Evolutionary conservation across 2,888 invertebrate genomes (phyloP).

Genomic region (Pachydiplax longipennis): DNA sequence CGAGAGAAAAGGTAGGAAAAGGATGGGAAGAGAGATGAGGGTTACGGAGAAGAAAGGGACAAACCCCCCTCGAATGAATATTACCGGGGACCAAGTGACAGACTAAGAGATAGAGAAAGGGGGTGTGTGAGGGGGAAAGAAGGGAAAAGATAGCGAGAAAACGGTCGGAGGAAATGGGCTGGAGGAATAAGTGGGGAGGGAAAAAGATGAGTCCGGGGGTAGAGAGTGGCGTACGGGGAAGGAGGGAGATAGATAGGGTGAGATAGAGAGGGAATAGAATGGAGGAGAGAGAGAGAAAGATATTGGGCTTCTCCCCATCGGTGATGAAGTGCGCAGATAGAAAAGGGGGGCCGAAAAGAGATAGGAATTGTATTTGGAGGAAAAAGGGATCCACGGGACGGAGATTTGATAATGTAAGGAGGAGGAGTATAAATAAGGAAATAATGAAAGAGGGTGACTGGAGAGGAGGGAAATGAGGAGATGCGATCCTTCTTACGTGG

Average conservation of each 20-base stretch:
- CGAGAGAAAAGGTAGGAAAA: neutral
- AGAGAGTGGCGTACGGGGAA: neutral
- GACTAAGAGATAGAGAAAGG: neutral
- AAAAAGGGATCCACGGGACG: neutral
- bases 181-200: neutral
- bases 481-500: neutral
- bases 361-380: constrained; percentile 27
- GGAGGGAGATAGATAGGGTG: neutral
- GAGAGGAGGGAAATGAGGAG: neutral
- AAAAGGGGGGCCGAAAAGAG: constrained; percentile 16
- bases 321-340: constrained; percentile 23
- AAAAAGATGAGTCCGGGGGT: neutral
- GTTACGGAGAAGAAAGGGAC: neutral
- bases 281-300: neutral
- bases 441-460: neutral
- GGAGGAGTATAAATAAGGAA: constrained; percentile 22
- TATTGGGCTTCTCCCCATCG: neutral
- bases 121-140: neutral
- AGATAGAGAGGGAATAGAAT: neutral
- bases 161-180: neutral
- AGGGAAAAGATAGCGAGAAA: neutral
- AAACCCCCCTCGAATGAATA: neutral
- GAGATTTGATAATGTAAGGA: constrained; percentile 29
- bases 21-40: neutral
- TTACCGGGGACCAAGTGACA: neutral